Percentiles rank a stretch among this genome's conserved stretches.
Evolutionary conservation across 2,113 vertebrate genomes (phyloP).

Genomic region (Petrocephalus microphthalmus): DNA sequence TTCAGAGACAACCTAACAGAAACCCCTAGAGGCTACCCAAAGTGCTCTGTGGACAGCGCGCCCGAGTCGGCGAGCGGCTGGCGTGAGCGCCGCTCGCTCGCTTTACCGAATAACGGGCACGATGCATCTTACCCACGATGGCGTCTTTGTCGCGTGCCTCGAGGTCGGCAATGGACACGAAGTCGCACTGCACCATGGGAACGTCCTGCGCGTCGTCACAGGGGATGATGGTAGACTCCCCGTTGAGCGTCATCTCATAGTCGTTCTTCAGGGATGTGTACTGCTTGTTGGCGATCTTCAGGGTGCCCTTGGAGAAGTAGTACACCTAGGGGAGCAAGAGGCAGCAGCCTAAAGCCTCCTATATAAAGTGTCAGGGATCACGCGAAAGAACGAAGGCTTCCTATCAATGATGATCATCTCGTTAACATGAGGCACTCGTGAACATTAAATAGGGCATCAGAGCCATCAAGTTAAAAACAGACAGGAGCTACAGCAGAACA

Average conservation of each 20-base stretch:
- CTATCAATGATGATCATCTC: not conserved
- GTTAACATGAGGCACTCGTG: not conserved
- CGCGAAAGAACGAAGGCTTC: not conserved
- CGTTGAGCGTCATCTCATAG: slow-evolving; percentile 92
- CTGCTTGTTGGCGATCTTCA: slow-evolving; percentile 97
- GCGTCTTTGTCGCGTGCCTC: slow-evolving; percentile 77
- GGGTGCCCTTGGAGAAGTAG: slow-evolving; percentile 83
- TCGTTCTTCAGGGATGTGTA: slow-evolving; percentile 92
- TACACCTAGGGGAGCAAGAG: slow-evolving; percentile 69
- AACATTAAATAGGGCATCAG: not conserved
- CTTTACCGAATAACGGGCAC: not conserved
- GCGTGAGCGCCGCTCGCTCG: not conserved
- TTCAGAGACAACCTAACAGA: not conserved
- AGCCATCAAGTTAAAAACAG: not conserved
- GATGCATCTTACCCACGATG: slow-evolving; percentile 79
- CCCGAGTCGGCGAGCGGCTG: not conserved
- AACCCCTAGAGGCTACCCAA: not conserved
- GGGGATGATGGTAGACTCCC: slow-evolving; percentile 77
- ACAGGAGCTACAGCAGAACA: slow-evolving; percentile 12
- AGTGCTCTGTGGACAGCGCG: not conserved
- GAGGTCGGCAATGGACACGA: slow-evolving; percentile 75
- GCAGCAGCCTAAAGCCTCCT: not conserved
- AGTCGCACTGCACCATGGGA: slow-evolving; percentile 84
- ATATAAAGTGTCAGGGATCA: not conserved
- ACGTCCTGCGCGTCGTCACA: slow-evolving; percentile 82